Evolutionary conservation across 2,888 invertebrate genomes (phyloP), one percentile per base, ranked within the genome.

Genomic region (Tortricodes alternella): DNA sequence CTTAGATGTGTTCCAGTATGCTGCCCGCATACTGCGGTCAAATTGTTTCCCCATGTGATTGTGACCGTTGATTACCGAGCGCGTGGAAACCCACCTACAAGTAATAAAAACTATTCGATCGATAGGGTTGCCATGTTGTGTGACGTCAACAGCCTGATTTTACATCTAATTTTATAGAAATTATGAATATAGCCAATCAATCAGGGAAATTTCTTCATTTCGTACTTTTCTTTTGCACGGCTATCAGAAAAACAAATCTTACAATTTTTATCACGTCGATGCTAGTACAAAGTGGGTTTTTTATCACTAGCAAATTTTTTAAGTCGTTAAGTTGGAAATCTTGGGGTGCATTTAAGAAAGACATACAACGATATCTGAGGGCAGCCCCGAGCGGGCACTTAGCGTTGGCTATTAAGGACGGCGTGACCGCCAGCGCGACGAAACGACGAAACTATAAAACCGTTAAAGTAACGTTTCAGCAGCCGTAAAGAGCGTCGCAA

Each of bases 401-500:
- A 89, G 89, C 83, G 83, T 63, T 57, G 75, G 83, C 89, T 87
- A 89, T 90, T 90, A 90, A 86, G 87, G 81, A 74, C 76, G 80
- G 74, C 76, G 86, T 83, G 88, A 85, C 89, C 89, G 88, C 83
- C 83, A 80, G 83, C 79, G 83, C 83, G 84, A 81, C 86, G 85
- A 75, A 86, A 86, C 83, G 86, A 82, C 88, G 80, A 85, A 89
- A 89, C 89, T 89, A 90, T 90, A 90, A 90, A 90, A 90, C 87
- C 80, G 88, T 89, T 89, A 89, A 89, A 89, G 88, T 85, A 89
- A 85, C 89, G 85, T 89, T 89, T 88, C 89, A 88, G 84, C 85
- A 86, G 88, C 87, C 78, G 88, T 90, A 89, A 90, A 89, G 89
- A 88, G 85, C 83, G 84, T 84, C 84, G 84, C 87, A 80, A 86